Evolutionary conservation across 2,888 invertebrate species (phyloP).

Genomic region (Microdon myrmicae): DNA sequence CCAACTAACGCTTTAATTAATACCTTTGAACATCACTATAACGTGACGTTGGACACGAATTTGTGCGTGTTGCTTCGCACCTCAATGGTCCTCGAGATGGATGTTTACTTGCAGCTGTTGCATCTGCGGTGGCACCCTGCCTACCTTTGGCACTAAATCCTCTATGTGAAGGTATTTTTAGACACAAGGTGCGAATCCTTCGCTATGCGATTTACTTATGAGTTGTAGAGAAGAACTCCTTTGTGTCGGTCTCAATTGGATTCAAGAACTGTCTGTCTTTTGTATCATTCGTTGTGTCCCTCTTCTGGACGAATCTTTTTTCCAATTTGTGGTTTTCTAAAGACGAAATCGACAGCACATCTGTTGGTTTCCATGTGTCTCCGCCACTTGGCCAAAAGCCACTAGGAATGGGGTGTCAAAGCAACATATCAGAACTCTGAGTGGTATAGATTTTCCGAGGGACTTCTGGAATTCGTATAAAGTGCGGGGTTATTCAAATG

Average conservation of each 20-base stretch:
- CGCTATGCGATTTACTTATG: not conserved
- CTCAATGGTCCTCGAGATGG: conserved; percentile 39
- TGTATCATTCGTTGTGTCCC: too few relatives aligned
- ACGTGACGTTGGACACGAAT: conserved; percentile 31
- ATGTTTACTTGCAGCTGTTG: conserved; percentile 34
- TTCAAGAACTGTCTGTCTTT: too few relatives aligned
- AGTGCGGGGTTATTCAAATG: conserved; percentile 42
- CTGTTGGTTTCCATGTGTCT: conserved; percentile 20
- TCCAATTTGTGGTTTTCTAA: conserved; percentile 47
- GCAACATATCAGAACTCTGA: conserved; percentile 27
- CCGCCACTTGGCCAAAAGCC: conserved; percentile 36
- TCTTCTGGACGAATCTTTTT: too few relatives aligned
- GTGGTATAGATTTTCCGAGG: conserved; percentile 41
- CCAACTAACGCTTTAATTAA: conserved; percentile 51
- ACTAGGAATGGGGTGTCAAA: conserved; percentile 10
- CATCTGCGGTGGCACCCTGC: conserved; percentile 17
- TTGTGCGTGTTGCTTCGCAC: conserved; percentile 39
- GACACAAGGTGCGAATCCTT: conserved; percentile 39
- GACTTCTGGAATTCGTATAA: conserved; percentile 34
- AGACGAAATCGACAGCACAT: conserved; percentile 39
- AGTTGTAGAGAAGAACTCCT: too few relatives aligned
- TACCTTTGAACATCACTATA: conserved; percentile 24
- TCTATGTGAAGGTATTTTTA: conserved; percentile 26
- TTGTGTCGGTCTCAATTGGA: too few relatives aligned
- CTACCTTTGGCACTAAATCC: conserved; percentile 24